phyloP scores from a whole-genome alignment of 2,797 vertebrate genomes.

The Muraenolepis orangiensis region DNA sequence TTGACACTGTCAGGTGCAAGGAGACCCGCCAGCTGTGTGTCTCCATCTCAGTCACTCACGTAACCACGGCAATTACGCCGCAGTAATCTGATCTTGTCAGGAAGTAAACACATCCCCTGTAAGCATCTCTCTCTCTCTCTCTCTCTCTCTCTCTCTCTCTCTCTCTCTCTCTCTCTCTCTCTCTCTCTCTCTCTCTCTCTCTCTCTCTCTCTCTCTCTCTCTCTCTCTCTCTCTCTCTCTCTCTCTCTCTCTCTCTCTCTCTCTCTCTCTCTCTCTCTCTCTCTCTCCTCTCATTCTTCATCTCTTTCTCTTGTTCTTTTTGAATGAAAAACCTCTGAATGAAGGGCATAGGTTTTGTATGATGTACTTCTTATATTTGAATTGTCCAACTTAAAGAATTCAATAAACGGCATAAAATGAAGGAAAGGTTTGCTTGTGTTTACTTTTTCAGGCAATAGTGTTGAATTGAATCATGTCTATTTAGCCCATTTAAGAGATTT shows the following conservation, averaged over 20 bases:
- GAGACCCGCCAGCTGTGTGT: not conserved
- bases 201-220: not conserved
- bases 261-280: not conserved
- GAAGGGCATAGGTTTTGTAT: not conserved
- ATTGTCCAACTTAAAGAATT: not conserved
- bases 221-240: not conserved
- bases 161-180: not conserved
- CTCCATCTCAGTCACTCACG: not conserved
- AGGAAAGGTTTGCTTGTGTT: no score
- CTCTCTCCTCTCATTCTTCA: not conserved
- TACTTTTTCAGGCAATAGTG: no score
- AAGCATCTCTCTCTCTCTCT: not conserved
- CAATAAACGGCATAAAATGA: not conserved
- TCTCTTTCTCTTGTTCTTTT: not conserved
- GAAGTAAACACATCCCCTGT: not conserved
- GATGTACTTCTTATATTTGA: not conserved
- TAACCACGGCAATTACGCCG: not conserved
- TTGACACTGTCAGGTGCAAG: not conserved
- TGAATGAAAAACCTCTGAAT: not conserved
- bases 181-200: not conserved
- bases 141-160: not conserved
- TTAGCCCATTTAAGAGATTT: no score
- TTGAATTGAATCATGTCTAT: no score
- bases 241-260: not conserved
- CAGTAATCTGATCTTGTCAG: not conserved